Base-by-base conservation (phyloP, 1,140 invertebrate species). In the Telenomus remus region DNA sequence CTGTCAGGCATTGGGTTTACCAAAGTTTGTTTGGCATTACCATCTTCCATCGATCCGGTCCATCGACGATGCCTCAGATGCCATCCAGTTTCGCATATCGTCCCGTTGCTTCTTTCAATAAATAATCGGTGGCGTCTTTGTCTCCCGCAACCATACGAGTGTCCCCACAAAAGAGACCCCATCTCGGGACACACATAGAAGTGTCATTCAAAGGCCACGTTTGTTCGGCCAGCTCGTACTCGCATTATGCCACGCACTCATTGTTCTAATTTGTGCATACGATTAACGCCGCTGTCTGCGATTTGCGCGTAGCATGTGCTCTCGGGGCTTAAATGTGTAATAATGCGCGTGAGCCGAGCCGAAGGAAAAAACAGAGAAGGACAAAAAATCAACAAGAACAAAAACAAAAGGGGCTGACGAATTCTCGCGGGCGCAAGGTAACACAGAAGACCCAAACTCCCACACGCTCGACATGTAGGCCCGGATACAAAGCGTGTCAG, bases 191-290 rank as follows among this genome's bases (percentile, higher is more conserved):
- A 85, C 80, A 83, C 73, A 85, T 85, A 85, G 77, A 85, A 82
- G 80, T 83, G 78, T 83, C 84, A 81, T 82, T 87, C 84, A 86
- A 85, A 80, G 76, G n/a, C 64, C 60, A 39, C 77, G 78, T 80
- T 82, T 83, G 81, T 85, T 82, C 79, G 37, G 39, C 14, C 53
- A 61, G 49, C 55, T 51, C 71, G 19, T 27, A 74, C 79, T 78
- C 82, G 65, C 76, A 87, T 86, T 87, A 87, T 86, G 81, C 68
- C 82, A 82, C 81, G 76, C 66, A 82, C 75, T 86, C 82, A 87
- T 87, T 87, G 87, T 87, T 87, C 86, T 87, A 86, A 87, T 87
- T 86, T 85, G 81, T 83, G 85, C 87, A 87, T 87, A 84, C 84
- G 83, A 87, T 88, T 87, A 87, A 87, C 84, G 82, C 79, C 64